Conservation (phyloP, 2,113 vertebrate species). For the Dicaeum eximium region DNA sequence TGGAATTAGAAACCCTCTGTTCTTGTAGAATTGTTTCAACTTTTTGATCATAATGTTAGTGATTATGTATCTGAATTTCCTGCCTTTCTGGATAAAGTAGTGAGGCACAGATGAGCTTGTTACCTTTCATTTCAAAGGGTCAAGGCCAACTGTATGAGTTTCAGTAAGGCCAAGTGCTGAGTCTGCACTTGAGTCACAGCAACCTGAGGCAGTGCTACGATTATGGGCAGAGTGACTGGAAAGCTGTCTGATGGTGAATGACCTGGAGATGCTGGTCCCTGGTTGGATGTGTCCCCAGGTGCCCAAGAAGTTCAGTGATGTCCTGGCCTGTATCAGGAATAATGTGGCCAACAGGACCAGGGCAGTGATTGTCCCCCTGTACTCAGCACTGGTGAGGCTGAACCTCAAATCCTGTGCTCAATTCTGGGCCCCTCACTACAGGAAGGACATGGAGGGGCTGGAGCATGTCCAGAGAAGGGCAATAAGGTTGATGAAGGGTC, state of each 20-base stretch:
- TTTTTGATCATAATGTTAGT: background rate
- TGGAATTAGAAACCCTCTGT: background rate
- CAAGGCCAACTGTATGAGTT: background rate
- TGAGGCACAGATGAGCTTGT: background rate
- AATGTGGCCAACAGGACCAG: background rate
- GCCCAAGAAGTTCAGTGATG: background rate
- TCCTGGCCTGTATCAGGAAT: background rate
- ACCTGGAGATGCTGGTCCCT: background rate
- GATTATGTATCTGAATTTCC: background rate
- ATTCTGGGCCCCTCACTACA: background rate
- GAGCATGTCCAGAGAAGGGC: background rate
- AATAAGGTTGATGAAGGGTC: background rate
- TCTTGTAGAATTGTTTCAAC: background rate
- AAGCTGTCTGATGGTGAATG: background rate
- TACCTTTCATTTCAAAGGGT: background rate
- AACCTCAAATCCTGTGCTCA: background rate
- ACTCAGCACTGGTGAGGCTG: rapidly evolving
- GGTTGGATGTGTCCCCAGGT: rapidly evolving
- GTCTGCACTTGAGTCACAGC: background rate
- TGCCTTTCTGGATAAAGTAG: background rate
- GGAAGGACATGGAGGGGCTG: background rate
- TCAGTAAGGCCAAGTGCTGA: background rate
- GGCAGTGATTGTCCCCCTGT: background rate
- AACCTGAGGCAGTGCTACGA: background rate
- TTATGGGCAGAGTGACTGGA: background rate